These are phyloP conservation scores for Macropodus opercularis DNA, from an alignment of 2,797 vertebrate species.

Conservation along the genomic window DNA sequence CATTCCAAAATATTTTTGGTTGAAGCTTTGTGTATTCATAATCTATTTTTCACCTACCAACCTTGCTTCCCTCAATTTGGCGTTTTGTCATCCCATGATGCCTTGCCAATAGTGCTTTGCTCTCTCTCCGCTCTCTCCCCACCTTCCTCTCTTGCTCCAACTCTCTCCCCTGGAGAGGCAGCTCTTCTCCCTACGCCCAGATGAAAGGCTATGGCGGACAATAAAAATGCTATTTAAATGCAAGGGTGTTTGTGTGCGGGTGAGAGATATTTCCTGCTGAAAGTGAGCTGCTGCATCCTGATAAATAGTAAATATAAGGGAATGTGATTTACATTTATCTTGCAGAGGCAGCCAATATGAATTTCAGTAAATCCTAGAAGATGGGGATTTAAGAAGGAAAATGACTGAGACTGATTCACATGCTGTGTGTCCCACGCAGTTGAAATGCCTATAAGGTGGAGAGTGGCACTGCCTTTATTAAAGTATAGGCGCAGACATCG, in stretches of 20 bases:
- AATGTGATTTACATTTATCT: slow-evolving; percentile 88
- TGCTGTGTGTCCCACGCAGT: slow-evolving; percentile 82
- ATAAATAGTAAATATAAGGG: slow-evolving; percentile 86
- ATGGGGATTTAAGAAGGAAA: slow-evolving; percentile 84
- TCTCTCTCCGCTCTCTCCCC: slow-evolving; percentile 51
- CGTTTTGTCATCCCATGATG: slow-evolving; percentile 76
- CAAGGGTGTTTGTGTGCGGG: slow-evolving; percentile 85
- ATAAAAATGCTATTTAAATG: slow-evolving; percentile 88
- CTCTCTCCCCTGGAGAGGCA: slow-evolving; percentile 84
- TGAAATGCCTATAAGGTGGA: slow-evolving; percentile 78
- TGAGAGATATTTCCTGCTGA: slow-evolving; percentile 86
- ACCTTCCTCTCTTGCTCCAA: slow-evolving; percentile 71
- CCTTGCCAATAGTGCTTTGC: slow-evolving; percentile 73
- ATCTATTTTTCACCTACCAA: slow-evolving; percentile 79
- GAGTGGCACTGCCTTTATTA: slow-evolving; percentile 76
- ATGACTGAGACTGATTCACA: slow-evolving; percentile 83
- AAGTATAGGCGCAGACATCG: slow-evolving; percentile 71
- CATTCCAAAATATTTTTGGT: slow-evolving; percentile 77
- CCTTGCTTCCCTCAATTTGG: slow-evolving; percentile 74
- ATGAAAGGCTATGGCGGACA: slow-evolving; percentile 85
- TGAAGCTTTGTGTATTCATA: slow-evolving; percentile 67
- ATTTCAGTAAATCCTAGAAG: slow-evolving; percentile 89
- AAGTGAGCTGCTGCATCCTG: slow-evolving; percentile 86
- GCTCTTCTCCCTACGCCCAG: slow-evolving; percentile 87
- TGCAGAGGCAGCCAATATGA: slow-evolving; percentile 89